Evolutionary conservation across 2,888 invertebrate genomes (phyloP), one percentile per base, ranked within the genome.

Genomic region (Diadegma fenestrale): DNA sequence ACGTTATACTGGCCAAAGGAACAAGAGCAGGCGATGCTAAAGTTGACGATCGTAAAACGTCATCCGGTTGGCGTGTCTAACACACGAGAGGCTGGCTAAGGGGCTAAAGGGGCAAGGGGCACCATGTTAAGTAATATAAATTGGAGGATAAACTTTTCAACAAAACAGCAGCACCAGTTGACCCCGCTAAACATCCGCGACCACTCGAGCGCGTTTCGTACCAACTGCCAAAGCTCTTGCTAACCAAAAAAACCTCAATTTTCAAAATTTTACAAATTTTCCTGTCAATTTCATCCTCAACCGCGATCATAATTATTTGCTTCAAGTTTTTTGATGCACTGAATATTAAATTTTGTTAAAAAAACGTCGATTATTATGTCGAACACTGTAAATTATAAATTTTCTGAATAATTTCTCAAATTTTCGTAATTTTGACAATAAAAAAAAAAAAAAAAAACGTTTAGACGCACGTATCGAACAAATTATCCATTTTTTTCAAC

Each of bases 101-200:
- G 26, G 14, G 1, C 26, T 1, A 10, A 5, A 26, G 80, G 82
- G 51, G 30, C 37, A 37, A 37, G 30, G 45, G 37, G 48, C 73
- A 82, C 73, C 33, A 73, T 61, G 82, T 89, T 90, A 89, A 90
- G 90, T 89, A 87, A 90, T 90, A 91, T 91, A 91, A 92, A 91
- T 91, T 89, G 89, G 89, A 89, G 89, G 89, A 90, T 92, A 90
- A 91, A 91, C 86, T 91, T 91, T 91, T 91, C 90, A 91, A 83
- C 83, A 86, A 86, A 37, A 68, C 68, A 63, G n/a, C n/a, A n/a
- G n/a, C n/a, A n/a, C n/a, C n/a, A n/a, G 76, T 86, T 88, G 87
- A 87, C 87, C 87, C 78, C 78, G 48, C 48, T 22, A 45, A 30
- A 37, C 37, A 75, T 43, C 48, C 72, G 69, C 1, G 48, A 45